phyloP scores from a whole-genome alignment of 2,888 invertebrate genomes.

The Callimorpha dominula region DNA sequence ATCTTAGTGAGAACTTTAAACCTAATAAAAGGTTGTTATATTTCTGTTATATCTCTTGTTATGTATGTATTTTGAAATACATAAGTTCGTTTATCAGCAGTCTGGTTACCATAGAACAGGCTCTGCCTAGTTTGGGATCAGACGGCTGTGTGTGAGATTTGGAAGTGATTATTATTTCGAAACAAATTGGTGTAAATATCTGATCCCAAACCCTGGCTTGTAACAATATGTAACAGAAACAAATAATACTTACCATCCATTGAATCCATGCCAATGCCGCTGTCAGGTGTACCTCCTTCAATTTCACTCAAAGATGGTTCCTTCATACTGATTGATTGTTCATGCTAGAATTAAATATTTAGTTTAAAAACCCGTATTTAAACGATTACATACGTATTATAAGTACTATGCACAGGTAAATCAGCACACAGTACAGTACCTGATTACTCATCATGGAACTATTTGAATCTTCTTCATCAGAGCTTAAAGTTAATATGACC shows the following conservation, averaged over 20 bases:
- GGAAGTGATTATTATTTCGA: too few species aligned
- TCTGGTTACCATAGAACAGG: too few species aligned
- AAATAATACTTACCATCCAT: slow-evolving; percentile 70
- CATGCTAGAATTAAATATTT: slow-evolving; percentile 64
- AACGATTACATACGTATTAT: not conserved
- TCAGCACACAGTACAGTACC: slow-evolving; percentile 54
- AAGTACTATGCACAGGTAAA: not conserved
- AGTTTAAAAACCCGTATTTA: not conserved
- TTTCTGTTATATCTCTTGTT: too few species aligned
- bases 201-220: too few species aligned
- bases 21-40: too few species aligned
- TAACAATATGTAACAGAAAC: too few species aligned
- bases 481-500: slow-evolving; percentile 90
- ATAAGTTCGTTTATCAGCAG: too few species aligned
- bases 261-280: slow-evolving; percentile 70
- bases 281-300: slow-evolving; percentile 75
- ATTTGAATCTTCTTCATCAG: slow-evolving; percentile 90
- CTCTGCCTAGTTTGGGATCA: too few species aligned
- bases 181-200: too few species aligned
- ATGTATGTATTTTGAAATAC: too few species aligned
- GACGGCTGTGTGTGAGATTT: too few species aligned
- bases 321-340: slow-evolving; percentile 73
- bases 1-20: too few species aligned
- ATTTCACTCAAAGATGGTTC: slow-evolving; percentile 83
- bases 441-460: slow-evolving; percentile 79